Evolutionary conservation across 2,113 vertebrate genomes (phyloP).

Genomic region (Sander lucioperca): DNA sequence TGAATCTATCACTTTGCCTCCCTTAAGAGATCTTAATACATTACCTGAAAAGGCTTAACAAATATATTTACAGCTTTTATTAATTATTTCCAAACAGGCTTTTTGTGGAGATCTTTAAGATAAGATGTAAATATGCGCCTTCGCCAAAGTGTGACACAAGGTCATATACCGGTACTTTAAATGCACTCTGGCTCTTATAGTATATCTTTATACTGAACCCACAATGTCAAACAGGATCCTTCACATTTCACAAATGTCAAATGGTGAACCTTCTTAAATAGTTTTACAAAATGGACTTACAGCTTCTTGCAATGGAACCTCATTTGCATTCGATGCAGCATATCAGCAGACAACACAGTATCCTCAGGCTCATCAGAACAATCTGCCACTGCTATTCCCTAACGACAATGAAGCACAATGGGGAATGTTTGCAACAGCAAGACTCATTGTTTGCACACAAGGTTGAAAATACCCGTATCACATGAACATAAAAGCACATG

Average conservation of each 20-base stretch:
- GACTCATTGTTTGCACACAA: slow-evolving; percentile 17
- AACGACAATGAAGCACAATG: slow-evolving; percentile 26
- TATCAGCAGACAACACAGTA: slow-evolving; percentile 37
- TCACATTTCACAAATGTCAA: background rate
- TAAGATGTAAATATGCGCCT: too few species aligned
- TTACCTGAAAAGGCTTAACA: background rate
- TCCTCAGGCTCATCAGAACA: slow-evolving; percentile 60
- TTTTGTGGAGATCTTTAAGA: too few species aligned
- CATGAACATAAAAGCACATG: background rate
- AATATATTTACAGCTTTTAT: background rate
- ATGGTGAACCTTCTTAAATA: background rate
- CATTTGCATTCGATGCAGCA: slow-evolving; percentile 41
- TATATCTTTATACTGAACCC: background rate
- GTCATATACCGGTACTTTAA: too few species aligned
- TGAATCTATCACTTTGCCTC: too few species aligned
- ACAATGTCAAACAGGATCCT: background rate
- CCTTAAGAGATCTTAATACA: background rate
- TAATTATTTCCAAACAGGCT: too few species aligned
- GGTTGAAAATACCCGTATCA: slow-evolving; percentile 5
- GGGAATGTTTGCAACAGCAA: slow-evolving; percentile 43
- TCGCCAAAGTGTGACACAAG: background rate
- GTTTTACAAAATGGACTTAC: background rate
- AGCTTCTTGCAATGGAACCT: slow-evolving; percentile 8
- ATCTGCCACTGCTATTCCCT: slow-evolving; percentile 49
- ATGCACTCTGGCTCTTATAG: background rate